Conservation (phyloP, 1,140 invertebrate genomes). For the Trichonephila inaurata region DNA sequence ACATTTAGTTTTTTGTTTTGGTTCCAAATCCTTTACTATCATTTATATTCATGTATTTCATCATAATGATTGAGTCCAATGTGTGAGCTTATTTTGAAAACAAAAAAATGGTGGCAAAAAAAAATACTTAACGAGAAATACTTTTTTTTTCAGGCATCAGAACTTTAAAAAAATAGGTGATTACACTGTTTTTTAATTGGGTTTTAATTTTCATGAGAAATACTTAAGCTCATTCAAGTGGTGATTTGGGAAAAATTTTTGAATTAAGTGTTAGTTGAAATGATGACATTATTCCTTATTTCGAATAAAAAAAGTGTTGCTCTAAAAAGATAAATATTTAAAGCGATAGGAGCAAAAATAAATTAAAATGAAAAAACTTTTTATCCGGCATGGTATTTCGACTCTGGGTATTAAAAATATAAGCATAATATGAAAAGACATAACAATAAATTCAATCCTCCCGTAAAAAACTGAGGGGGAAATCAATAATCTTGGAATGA, state of each 20-base stretch:
- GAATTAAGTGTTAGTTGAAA: neutral
- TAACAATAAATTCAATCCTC: too few relatives aligned
- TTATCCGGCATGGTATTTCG: too few relatives aligned
- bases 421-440: too few relatives aligned
- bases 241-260: neutral
- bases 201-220: slow-evolving; percentile 10
- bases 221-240: neutral
- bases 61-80: neutral
- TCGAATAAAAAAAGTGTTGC: too few relatives aligned
- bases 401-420: too few relatives aligned
- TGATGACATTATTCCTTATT: too few relatives aligned
- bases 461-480: too few relatives aligned
- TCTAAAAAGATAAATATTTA: too few relatives aligned
- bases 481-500: too few relatives aligned
- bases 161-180: neutral
- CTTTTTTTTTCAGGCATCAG: neutral
- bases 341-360: too few relatives aligned
- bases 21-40: neutral
- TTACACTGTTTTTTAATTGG: neutral
- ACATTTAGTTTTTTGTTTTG: neutral
- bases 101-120: neutral
- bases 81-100: neutral
- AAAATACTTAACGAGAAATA: neutral
- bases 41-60: neutral
- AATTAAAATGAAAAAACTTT: too few relatives aligned